Evolutionary conservation across 1,140 invertebrate genomes (phyloP), one percentile per base, ranked within the genome.

Genomic region (Platyura marginata): DNA sequence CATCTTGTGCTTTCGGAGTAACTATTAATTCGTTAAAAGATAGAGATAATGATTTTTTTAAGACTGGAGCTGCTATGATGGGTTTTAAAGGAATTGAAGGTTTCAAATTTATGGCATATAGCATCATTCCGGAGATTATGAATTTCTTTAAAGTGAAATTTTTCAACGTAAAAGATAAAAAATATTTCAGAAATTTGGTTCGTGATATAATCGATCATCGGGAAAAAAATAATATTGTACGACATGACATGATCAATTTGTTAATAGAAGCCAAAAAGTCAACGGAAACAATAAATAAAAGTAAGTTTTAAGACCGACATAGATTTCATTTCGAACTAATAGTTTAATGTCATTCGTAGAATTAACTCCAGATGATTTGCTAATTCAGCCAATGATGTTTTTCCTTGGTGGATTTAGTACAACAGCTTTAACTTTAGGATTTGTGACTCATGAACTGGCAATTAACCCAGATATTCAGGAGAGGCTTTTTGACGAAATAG

Each of bases 381-480:
- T 15, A 36, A 43, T 19, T n/a, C n/a, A n/a, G n/a, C n/a, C n/a
- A n/a, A n/a, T n/a, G n/a, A n/a, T n/a, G n/a, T n/a, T n/a, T n/a
- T 43, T 22, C 8, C 13, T 25, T 3, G 20, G 25, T 3, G 42
- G 35, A 21, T 10, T 22, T 49, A 42, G 19, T 22, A 2, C 11
- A 3, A 2, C 10, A 13, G 20, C 2, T n/a, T n/a, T n/a, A n/a
- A n/a, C n/a, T n/a, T n/a, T n/a, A n/a, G n/a, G n/a, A 29, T 38
- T n/a, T n/a, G 37, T 50, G 20, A 40, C 43, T 19, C 37, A 43
- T 37, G 52, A 61, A 21, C 48, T 76, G 16, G 68, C 70, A 0
- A 42, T 53, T 16, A 52, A 75, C 55, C 62, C 52, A 6, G 64
- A 71, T 5, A 47, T 64, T 19, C 72, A 75, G 45, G 52, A 68